Percentiles rank a stretch among this genome's conserved stretches.
These are phyloP conservation scores for Hypomecis atomaria DNA, from an alignment of 2,888 invertebrate genomes.

Conservation along the genomic window DNA sequence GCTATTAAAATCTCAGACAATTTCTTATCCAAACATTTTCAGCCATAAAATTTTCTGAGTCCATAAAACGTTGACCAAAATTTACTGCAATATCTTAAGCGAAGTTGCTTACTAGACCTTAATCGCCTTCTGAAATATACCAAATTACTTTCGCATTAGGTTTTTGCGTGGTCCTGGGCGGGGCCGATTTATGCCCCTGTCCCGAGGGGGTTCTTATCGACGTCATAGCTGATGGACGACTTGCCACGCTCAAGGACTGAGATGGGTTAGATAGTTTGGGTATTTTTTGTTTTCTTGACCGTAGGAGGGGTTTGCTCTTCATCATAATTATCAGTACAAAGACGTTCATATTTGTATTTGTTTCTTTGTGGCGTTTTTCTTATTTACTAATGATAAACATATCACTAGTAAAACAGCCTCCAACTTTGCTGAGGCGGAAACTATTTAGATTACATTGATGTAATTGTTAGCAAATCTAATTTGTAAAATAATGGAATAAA, in stretches of 20 bases:
- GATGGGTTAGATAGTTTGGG: constrained; percentile 48
- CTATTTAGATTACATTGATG: no score
- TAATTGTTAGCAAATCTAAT: no score
- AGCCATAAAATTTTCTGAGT: not conserved
- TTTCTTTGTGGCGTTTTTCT: no score
- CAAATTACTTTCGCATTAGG: constrained; percentile 40
- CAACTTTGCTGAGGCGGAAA: no score
- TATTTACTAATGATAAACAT: no score
- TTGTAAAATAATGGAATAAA: no score
- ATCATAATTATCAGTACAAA: no score
- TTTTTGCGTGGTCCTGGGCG: constrained; percentile 41
- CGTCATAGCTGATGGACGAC: constrained; percentile 58
- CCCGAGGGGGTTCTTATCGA: constrained; percentile 65
- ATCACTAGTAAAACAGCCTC: no score
- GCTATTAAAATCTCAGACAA: not conserved
- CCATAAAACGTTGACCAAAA: not conserved
- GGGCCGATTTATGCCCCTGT: constrained; percentile 60
- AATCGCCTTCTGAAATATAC: constrained; percentile 34
- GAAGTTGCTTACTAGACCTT: constrained; percentile 23
- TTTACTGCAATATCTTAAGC: constrained; percentile 2
- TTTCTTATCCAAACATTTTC: not conserved
- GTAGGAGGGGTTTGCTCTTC: no score
- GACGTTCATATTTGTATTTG: no score
- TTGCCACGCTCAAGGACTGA: constrained; percentile 46
- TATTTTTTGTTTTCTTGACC: not conserved